Percentiles rank a stretch among this genome's conserved stretches.
phyloP scores from a whole-genome alignment of 2,113 vertebrate genomes.

The Abramis brama region DNA sequence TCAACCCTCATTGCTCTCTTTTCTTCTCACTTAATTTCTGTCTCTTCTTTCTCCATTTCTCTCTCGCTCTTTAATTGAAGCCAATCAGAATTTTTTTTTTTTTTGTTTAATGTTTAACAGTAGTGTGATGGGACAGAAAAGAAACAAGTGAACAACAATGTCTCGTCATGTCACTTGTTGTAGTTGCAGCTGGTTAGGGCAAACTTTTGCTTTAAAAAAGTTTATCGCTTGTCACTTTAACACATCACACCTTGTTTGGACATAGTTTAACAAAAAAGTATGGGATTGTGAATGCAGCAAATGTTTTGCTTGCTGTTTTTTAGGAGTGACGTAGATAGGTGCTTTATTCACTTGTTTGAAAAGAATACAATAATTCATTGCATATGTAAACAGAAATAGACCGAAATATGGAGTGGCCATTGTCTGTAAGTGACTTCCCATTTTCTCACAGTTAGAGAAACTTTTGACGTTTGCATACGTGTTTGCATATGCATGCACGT shows the following conservation, averaged over 20 bases:
- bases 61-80: neutral
- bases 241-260: neutral
- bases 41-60: neutral
- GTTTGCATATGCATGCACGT: slow-evolving; percentile 40
- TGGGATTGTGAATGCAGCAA: neutral
- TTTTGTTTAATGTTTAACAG: neutral
- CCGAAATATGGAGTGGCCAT: too few species aligned
- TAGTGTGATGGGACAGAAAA: neutral
- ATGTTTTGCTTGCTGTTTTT: neutral
- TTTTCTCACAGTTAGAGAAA: neutral
- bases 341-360: neutral
- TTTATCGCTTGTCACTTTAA: neutral
- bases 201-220: neutral
- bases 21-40: neutral
- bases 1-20: neutral
- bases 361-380: neutral
- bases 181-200: neutral
- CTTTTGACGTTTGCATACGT: neutral
- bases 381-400: neutral
- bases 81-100: neutral
- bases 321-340: neutral
- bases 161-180: neutral
- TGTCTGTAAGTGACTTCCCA: neutral
- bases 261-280: neutral
- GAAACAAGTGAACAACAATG: neutral